phyloP scores from a whole-genome alignment of 1,140 invertebrate genomes.

The Heliconius hewitsoni region DNA sequence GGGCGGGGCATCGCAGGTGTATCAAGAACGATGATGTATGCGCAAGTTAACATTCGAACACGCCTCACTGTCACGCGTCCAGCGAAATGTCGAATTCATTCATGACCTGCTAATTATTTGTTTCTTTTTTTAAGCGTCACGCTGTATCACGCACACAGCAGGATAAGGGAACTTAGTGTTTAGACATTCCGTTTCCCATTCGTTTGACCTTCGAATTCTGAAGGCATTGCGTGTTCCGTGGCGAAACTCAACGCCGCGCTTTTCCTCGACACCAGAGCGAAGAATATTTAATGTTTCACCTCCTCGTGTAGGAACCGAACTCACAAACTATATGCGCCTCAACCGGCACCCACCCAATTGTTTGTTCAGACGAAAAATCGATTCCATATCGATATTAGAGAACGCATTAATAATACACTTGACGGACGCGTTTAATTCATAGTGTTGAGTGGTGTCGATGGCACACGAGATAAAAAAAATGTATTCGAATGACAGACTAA shows the following conservation, averaged over 20 bases:
- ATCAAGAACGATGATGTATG: constrained; percentile 71
- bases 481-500: constrained; percentile 62
- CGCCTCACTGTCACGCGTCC: constrained; percentile 70
- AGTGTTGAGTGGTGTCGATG: constrained; percentile 40
- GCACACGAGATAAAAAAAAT: constrained; percentile 47
- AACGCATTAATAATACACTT: constrained; percentile 44
- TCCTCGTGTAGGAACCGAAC: too few relatives aligned
- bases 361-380: constrained; percentile 37
- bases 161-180: too few relatives aligned
- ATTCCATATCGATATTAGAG: constrained; percentile 27
- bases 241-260: too few relatives aligned
- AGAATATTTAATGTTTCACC: too few relatives aligned
- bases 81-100: constrained; percentile 52
- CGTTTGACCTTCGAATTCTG: too few relatives aligned
- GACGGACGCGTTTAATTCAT: constrained; percentile 38
- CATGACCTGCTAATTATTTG: constrained; percentile 35
- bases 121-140: neutral
- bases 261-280: too few relatives aligned
- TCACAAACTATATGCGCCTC: too few relatives aligned
- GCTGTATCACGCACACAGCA: too few relatives aligned
- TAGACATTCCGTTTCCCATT: too few relatives aligned
- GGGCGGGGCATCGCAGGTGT: constrained; percentile 74
- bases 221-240: too few relatives aligned
- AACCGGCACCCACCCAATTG: neutral
- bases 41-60: constrained; percentile 72